Percentiles rank a stretch among this genome's conserved stretches.
phyloP scores from a whole-genome alignment of 2,797 vertebrate genomes.

The Hydrolagus colliei region DNA sequence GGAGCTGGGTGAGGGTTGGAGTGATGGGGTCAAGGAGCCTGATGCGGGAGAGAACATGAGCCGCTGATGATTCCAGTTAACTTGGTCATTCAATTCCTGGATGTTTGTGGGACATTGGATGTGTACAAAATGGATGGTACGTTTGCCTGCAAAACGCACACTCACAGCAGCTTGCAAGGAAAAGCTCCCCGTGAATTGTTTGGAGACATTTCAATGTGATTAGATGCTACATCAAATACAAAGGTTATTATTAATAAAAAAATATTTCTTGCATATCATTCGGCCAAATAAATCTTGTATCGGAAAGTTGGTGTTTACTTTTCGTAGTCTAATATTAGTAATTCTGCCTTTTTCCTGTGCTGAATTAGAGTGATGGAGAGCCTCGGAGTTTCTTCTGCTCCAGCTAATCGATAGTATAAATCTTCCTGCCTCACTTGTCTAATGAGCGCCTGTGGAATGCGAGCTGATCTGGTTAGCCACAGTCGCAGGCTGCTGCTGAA shows the following conservation, averaged over 20 bases:
- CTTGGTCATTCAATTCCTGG: too few relatives aligned
- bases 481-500: slow-evolving; percentile 38
- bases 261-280: neutral
- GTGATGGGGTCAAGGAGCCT: too few relatives aligned
- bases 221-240: too few relatives aligned
- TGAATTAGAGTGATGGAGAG: slow-evolving; percentile 43
- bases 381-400: slow-evolving; percentile 45
- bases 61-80: too few relatives aligned
- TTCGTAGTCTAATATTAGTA: slow-evolving; percentile 49
- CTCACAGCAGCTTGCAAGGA: too few relatives aligned
- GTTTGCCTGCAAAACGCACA: too few relatives aligned
- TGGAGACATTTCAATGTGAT: too few relatives aligned
- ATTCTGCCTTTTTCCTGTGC: slow-evolving; percentile 43
- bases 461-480: slow-evolving; percentile 52
- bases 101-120: too few relatives aligned
- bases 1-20: too few relatives aligned
- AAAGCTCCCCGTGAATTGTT: too few relatives aligned
- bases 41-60: too few relatives aligned
- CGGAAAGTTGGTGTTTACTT: slow-evolving; percentile 44
- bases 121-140: too few relatives aligned
- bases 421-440: slow-evolving; percentile 55
- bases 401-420: slow-evolving; percentile 63
- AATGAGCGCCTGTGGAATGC: slow-evolving; percentile 52
- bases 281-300: slow-evolving; percentile 47
- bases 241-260: neutral